Base-by-base conservation (phyloP, 1,140 invertebrate species). In the Neomicropteryx cornuta region DNA sequence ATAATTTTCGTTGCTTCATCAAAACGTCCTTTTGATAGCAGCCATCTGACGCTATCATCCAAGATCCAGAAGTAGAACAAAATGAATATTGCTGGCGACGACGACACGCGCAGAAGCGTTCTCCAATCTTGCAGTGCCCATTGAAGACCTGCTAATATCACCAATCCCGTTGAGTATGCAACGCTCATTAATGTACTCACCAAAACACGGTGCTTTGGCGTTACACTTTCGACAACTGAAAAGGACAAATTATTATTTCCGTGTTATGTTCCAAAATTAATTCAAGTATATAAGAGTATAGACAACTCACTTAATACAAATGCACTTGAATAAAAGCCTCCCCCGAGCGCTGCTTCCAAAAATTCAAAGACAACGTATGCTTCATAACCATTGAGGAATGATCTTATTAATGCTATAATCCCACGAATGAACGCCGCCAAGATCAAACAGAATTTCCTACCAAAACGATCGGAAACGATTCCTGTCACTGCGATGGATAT, bases 181-280 rank as follows among this genome's bases (percentile, higher is more conserved):
- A 70, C 70, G 27, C 79, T 77, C 20, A 84, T 75, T 0, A 84
- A 49, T 1, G 81, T 77, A 27, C 82, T 82, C 33, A 75, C 81
- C 18, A 86, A 65, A 1, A 85, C 81, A 44, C 87, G 65, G 36
- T 79, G 76, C 44, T 75, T 72, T 3, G 81, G 77, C 1, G 79
- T 81, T 0, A 87, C 79, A 43, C 85, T 66, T 54, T 91, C 87
- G 53, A 89, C 73, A 18, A 79, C 85, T 85, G 57, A 41, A 69
- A 70, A 38, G 40, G 39, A 42, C 30, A 44, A 16, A 42, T 45
- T 32, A 41, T 30, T 38, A 20, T 36, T 31, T 13, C 42, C 34
- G 24, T 28, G 27, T n/a, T n/a, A 16, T 22, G 11, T 19, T 38
- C 37, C 11, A n/a, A 41, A 14, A 42, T 18, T 3, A 13, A 38